Evolutionary conservation across 2,888 invertebrate species (phyloP).

Genomic region (Rosalia funebris): DNA sequence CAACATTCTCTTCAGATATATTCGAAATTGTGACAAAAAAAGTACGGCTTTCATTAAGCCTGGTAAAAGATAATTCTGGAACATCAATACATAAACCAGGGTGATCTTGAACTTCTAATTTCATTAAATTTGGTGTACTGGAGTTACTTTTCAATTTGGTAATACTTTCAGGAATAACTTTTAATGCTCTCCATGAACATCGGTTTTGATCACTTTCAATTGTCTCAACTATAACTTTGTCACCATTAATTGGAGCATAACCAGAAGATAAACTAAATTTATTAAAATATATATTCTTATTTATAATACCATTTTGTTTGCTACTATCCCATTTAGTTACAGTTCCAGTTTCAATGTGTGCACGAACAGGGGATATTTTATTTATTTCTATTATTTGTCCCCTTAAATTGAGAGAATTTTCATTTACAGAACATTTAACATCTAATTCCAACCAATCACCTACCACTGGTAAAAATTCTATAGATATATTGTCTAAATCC

Average conservation of each 20-base stretch:
- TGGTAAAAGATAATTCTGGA: slow-evolving; percentile 60
- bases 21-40: slow-evolving; percentile 66
- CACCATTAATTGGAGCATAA: slow-evolving; percentile 69
- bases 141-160: slow-evolving; percentile 28
- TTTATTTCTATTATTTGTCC: slow-evolving; percentile 72
- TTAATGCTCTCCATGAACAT: slow-evolving; percentile 70
- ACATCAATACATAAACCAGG: slow-evolving; percentile 68
- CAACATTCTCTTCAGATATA: slow-evolving; percentile 60
- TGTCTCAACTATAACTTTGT: slow-evolving; percentile 73
- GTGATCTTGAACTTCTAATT: slow-evolving; percentile 53
- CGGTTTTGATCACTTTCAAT: slow-evolving; percentile 77
- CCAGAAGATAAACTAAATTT: slow-evolving; percentile 67
- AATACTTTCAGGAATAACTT: slow-evolving; percentile 57
- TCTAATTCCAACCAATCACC: slow-evolving; percentile 78
- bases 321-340: slow-evolving; percentile 63
- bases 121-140: slow-evolving; percentile 21
- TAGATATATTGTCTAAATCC: slow-evolving; percentile 70
- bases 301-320: slow-evolving; percentile 68
- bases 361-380: slow-evolving; percentile 71
- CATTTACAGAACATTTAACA: slow-evolving; percentile 72
- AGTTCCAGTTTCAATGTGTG: slow-evolving; percentile 66
- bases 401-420: slow-evolving; percentile 64
- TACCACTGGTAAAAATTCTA: slow-evolving; percentile 73
- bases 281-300: slow-evolving; percentile 70
- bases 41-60: slow-evolving; percentile 62